Conservation (phyloP, 2,888 invertebrate species). For the Parascotia fuliginaria region DNA sequence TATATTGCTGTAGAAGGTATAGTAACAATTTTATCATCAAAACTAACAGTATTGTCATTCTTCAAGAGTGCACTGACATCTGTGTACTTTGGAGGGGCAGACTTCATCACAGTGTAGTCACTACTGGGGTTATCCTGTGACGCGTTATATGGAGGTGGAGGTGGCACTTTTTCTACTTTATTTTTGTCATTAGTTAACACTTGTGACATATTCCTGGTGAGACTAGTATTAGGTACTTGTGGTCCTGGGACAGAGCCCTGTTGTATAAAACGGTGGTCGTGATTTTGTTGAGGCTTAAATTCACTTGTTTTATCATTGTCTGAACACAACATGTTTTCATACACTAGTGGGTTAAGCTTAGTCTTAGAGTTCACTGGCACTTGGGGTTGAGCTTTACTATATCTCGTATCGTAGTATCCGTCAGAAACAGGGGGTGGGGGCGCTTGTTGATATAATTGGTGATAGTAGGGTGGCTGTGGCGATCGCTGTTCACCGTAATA, state of each 20-base stretch:
- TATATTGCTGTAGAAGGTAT: slow-evolving; percentile 82
- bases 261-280: slow-evolving; percentile 73
- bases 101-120: slow-evolving; percentile 82
- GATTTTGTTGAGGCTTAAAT: slow-evolving; percentile 63
- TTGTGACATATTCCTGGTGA: slow-evolving; percentile 65
- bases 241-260: slow-evolving; percentile 76
- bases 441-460: slow-evolving; percentile 81
- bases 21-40: slow-evolving; percentile 77
- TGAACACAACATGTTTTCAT: slow-evolving; percentile 81
- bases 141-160: slow-evolving; percentile 75
- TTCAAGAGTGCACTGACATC: slow-evolving; percentile 76
- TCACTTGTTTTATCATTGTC: slow-evolving; percentile 76
- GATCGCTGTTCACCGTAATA: slow-evolving; percentile 88
- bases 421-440: slow-evolving; percentile 74
- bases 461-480: slow-evolving; percentile 87
- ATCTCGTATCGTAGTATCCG: slow-evolving; percentile 83
- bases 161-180: slow-evolving; percentile 82
- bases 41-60: slow-evolving; percentile 67
- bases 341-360: slow-evolving; percentile 73
- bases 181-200: slow-evolving; percentile 73
- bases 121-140: slow-evolving; percentile 68
- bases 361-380: slow-evolving; percentile 87
- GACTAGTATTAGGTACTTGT: slow-evolving; percentile 71
- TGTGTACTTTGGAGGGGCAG: slow-evolving; percentile 80
- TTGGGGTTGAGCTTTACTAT: slow-evolving; percentile 93